phyloP scores from a whole-genome alignment of 2,888 invertebrate species.

The Glaucopsyche alexis region DNA sequence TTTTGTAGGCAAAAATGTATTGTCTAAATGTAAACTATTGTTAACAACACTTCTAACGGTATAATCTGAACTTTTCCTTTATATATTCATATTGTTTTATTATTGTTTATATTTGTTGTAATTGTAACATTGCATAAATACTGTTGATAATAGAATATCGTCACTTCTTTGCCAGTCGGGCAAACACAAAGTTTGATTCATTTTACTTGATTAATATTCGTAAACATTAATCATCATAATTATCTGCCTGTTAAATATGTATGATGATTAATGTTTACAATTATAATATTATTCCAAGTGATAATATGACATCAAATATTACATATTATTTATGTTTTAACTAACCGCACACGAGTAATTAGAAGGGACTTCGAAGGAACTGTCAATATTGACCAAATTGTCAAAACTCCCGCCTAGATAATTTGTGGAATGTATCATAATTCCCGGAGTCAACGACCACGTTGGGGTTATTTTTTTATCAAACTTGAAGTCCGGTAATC shows the following conservation, averaged over 20 bases:
- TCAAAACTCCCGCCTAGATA: constrained; percentile 21
- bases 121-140: no score
- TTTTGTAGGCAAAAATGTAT: background rate
- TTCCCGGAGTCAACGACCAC: constrained; percentile 40
- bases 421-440: constrained; percentile 29
- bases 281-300: no score
- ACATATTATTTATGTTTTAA: background rate
- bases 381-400: constrained; percentile 5
- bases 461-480: constrained; percentile 36
- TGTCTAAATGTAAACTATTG: background rate
- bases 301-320: no score
- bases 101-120: no score
- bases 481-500: constrained; percentile 44
- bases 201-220: no score
- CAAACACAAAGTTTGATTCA: no score
- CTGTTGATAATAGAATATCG: no score
- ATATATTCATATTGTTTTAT: no score
- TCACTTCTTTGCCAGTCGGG: no score
- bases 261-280: no score
- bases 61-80: background rate
- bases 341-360: background rate
- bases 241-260: no score
- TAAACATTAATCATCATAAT: no score
- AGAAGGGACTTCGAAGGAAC: background rate
- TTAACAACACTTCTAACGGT: background rate